Conservation (phyloP, 1,140 invertebrate genomes). For the Bacillus rossius region DNA sequence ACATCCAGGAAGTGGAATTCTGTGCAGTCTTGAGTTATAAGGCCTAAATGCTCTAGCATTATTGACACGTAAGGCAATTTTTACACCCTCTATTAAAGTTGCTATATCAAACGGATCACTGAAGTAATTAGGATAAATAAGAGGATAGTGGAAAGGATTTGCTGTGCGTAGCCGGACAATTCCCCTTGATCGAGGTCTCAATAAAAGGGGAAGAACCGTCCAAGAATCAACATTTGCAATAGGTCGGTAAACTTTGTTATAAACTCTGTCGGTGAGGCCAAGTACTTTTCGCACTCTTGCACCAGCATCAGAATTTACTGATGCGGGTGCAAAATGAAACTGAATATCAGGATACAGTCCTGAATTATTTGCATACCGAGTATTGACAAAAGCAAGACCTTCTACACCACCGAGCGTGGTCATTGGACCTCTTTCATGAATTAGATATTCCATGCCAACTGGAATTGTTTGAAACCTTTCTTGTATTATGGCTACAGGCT, state of each 20-base stretch:
- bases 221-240: slow-evolving; percentile 71
- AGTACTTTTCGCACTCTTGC: slow-evolving; percentile 67
- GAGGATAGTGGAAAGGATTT: slow-evolving; percentile 79
- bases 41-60: slow-evolving; percentile 72
- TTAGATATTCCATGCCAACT: slow-evolving; percentile 72
- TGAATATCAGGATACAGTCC: slow-evolving; percentile 77
- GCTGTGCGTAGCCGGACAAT: slow-evolving; percentile 63
- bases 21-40: slow-evolving; percentile 69
- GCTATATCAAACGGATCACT: slow-evolving; percentile 67
- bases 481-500: slow-evolving; percentile 71
- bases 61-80: slow-evolving; percentile 51
- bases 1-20: slow-evolving; percentile 71
- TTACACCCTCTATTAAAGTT: slow-evolving; percentile 70
- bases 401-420: slow-evolving; percentile 79
- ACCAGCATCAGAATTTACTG: slow-evolving; percentile 70
- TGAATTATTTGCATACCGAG: slow-evolving; percentile 66
- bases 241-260: slow-evolving; percentile 69
- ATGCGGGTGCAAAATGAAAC: slow-evolving; percentile 82
- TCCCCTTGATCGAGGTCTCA: slow-evolving; percentile 75
- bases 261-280: slow-evolving; percentile 77
- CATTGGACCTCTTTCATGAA: slow-evolving; percentile 73
- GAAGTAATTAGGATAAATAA: slow-evolving; percentile 88
- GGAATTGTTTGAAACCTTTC: slow-evolving; percentile 61
- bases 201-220: slow-evolving; percentile 74
- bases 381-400: slow-evolving; percentile 79